These are phyloP conservation scores for Drosophila repleta DNA, from an alignment of 1,140 invertebrate species.

Conservation along the genomic window DNA sequence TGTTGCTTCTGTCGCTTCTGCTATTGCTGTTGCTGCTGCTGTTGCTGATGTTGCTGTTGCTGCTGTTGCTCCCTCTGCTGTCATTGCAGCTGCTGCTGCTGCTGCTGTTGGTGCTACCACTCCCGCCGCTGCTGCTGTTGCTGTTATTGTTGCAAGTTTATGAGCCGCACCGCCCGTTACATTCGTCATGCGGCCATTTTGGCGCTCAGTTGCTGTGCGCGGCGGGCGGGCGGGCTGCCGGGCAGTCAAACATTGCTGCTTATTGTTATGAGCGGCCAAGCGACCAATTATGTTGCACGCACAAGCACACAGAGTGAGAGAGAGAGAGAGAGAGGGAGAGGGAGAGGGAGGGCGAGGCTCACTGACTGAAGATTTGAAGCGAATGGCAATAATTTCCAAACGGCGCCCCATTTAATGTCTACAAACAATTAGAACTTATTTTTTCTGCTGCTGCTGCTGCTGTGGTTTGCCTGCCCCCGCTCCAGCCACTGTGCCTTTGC, in stretches of 20 bases:
- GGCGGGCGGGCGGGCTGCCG: background rate
- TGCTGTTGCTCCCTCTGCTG: too few species aligned
- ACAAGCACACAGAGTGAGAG: constrained; percentile 7
- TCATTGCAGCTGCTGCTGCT: too few species aligned
- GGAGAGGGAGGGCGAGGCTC: too few species aligned
- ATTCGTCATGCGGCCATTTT: constrained; percentile 54
- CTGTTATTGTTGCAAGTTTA: constrained; percentile 70
- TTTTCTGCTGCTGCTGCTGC: constrained; percentile 19
- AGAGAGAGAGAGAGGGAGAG: background rate
- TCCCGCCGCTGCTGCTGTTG: constrained; percentile 12
- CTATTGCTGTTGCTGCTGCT: too few species aligned
- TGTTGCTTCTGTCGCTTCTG: too few species aligned
- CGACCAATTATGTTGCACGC: constrained; percentile 62
- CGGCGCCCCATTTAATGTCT: constrained; percentile 68
- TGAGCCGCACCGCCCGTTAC: constrained; percentile 62
- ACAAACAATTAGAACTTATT: constrained; percentile 72
- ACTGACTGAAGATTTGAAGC: constrained; percentile 47
- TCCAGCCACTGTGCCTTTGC: too few species aligned
- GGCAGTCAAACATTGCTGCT: constrained; percentile 55
- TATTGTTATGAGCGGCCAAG: constrained; percentile 66
- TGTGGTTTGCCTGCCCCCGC: background rate
- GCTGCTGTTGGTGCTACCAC: too few species aligned
- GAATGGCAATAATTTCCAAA: constrained; percentile 64
- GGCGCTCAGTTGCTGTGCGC: constrained; percentile 15
- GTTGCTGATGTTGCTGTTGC: too few species aligned